Base-by-base conservation (phyloP, 1,140 invertebrate species). In the Tribolium madens region DNA sequence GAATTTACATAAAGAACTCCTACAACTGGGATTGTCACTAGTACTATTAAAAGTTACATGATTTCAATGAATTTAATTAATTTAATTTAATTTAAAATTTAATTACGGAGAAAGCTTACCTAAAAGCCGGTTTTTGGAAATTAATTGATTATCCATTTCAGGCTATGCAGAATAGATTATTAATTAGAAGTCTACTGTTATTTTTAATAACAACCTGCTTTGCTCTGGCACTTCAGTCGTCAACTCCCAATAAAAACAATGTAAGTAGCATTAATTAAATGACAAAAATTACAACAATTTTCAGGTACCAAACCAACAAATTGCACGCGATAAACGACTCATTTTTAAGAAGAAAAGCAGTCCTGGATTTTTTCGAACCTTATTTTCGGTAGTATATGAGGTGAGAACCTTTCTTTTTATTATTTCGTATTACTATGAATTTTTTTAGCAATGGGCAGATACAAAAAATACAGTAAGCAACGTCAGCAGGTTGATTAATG, bases 391-490 rank as follows among this genome's bases (percentile, higher is more conserved):
- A 14, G 52, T 57, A 5, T 73, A 33, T 26, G 71, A 73, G 26
- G 71, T 73, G 26, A 9, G 60, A 26, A 68, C 60, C 26, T 7
- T 1, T 60, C 18, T 3, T 26, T 26, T 26, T 26, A 4, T 3
- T 17, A 18, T 33, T 33, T 12, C 36, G n/a, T 64, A 0, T 42
- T 12, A 33, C 33, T 46, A 15, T 71, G 12, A 9, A 72, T 17
- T 68, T 46, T 77, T 77, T 64, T 46, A 77, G 76, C 76, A 77
- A 77, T 73, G 69, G 69, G 1, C 14, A 3, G 76, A 77, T 48
- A 77, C 76, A 3, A 72, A 72, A 68, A 64, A 73, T 21, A 77
- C 76, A 15, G 9, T 77, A 9, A 64, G 46, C 7, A 73, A 73
- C n/a, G 52, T 77, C 1, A 77, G 17, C 18, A 31, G 13, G 26